Percentiles rank a stretch among this genome's conserved stretches.
These are phyloP conservation scores for Emmelina monodactyla DNA, from an alignment of 2,888 invertebrate species.

Conservation along the genomic window DNA sequence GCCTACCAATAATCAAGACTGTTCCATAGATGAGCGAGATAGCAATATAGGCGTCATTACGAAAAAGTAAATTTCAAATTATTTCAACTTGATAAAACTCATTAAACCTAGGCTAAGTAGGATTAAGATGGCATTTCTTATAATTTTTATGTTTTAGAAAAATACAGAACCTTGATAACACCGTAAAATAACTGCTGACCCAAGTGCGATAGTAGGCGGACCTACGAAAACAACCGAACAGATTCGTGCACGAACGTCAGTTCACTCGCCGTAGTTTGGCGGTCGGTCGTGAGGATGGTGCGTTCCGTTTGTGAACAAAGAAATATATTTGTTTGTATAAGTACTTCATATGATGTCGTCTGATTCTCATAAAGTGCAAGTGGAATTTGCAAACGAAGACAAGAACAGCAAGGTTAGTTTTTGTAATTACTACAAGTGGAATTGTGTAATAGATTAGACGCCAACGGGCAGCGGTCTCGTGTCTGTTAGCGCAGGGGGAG, in stretches of 20 bases:
- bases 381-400: conserved; percentile 61
- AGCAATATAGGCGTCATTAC: conserved; percentile 29
- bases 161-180: background rate
- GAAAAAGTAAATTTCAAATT: conserved; percentile 15
- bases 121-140: background rate
- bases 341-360: conserved; percentile 62
- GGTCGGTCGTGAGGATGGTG: conserved; percentile 64
- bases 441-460: conserved; percentile 62
- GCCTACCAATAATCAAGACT: conserved; percentile 67
- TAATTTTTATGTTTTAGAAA: background rate
- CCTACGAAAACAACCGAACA: conserved; percentile 53
- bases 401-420: conserved; percentile 54
- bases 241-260: conserved; percentile 36
- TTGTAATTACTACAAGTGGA: conserved; percentile 26
- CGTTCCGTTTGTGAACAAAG: conserved; percentile 57
- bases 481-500: conserved; percentile 61
- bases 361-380: conserved; percentile 54
- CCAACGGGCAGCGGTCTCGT: conserved; percentile 60
- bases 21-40: conserved; percentile 46
- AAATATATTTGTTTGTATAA: conserved; percentile 47
- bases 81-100: conserved; percentile 17
- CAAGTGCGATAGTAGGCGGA: conserved; percentile 64
- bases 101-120: background rate
- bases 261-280: conserved; percentile 61
- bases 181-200: conserved; percentile 20